Evolutionary conservation across 2,797 vertebrate species (phyloP), one percentile per base, ranked within the genome.

Genomic region (Macropodus opercularis): DNA sequence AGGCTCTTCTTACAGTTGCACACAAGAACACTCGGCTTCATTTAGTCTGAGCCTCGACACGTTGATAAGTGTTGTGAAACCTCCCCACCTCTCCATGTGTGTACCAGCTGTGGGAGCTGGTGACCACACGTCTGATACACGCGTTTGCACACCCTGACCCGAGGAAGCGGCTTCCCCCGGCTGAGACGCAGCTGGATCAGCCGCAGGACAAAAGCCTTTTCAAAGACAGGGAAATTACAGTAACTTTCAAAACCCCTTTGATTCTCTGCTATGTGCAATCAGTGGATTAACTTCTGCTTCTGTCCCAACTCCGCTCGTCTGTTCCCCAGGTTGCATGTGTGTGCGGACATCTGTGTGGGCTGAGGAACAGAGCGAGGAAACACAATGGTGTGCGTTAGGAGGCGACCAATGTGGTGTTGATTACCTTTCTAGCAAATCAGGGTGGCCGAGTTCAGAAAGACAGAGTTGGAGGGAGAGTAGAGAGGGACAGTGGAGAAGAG

Each of bases 81-180:
- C 79, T 80, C 85, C 79, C 22, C 58, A 56, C 52, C 75, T 19
- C 73, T 55, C 80, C 88, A 89, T 88, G 77, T 90, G 89, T 72
- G 76, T 69, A 72, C 79, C 89, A 91, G 86, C 84, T 89, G 88
- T 85, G 68, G 69, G 61, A 78, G 73, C 46, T 57, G 54, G 66
- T 77, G 84, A 79, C 74, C 64, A 71, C 73, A 75, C 50, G 4
- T 46, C 46, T 62, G 19, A 18, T 29, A 27, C 22, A 57, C 46
- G 43, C 38, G 40, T 27, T 22, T 31, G 32, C 23, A 36, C 65
- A 63, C 38, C 1, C 63, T 62, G 64, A 81, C 75, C 67, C 2
- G 26, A 55, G 42, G 58, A 67, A 54, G 68, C 56, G 55, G 66
- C 48, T 58, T 75, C 62, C 54, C 63, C 75, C 44, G 15, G 65